These are phyloP conservation scores for Lacanobia oleracea DNA, from an alignment of 2,888 invertebrate species.

Conservation along the genomic window DNA sequence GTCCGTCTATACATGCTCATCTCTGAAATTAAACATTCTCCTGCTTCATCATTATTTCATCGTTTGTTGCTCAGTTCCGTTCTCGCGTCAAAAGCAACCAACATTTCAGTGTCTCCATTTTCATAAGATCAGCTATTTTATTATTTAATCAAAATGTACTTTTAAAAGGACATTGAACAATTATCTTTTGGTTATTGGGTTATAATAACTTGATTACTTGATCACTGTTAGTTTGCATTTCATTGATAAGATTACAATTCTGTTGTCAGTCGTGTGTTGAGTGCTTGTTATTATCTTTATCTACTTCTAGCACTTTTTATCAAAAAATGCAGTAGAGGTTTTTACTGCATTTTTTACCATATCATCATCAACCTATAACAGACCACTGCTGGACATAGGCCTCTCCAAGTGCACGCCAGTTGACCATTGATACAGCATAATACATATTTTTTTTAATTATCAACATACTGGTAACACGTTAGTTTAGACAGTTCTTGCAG, in stretches of 20 bases:
- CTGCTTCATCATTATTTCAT: neutral
- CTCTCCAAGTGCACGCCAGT: too few species aligned
- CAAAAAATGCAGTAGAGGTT: conserved; percentile 14
- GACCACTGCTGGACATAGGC: too few species aligned
- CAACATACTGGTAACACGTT: too few species aligned
- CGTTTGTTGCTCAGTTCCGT: neutral
- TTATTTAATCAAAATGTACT: conserved; percentile 14
- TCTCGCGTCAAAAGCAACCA: neutral
- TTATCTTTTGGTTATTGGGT: conserved; percentile 38
- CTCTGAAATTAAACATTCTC: too few species aligned
- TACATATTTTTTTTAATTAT: too few species aligned
- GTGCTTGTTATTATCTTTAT: conserved; percentile 43
- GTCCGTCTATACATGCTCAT: too few species aligned
- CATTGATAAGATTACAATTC: conserved; percentile 58
- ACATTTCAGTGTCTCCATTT: neutral
- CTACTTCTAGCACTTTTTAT: conserved; percentile 11
- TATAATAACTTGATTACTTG: conserved; percentile 43
- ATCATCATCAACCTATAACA: too few species aligned
- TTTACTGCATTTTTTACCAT: too few species aligned
- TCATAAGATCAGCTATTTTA: neutral
- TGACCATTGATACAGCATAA: neutral
- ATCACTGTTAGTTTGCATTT: conserved; percentile 49
- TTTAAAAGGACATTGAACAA: neutral
- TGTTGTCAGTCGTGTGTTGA: conserved; percentile 36
- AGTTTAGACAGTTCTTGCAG: neutral